Evolutionary conservation across 2,113 vertebrate genomes (phyloP).

Genomic region (Tylochromis polylepis): DNA sequence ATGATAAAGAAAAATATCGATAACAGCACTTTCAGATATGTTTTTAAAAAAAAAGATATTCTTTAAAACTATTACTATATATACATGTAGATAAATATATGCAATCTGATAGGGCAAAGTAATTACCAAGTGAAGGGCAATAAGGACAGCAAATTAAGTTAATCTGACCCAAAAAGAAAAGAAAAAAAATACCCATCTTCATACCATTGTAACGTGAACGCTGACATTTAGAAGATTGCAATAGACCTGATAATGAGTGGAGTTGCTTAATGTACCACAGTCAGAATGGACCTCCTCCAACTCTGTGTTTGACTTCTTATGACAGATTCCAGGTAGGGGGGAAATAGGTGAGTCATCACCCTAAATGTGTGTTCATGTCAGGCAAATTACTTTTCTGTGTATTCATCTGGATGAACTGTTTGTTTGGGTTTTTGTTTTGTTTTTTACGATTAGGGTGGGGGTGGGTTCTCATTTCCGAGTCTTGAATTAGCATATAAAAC

Average conservation of each 20-base stretch:
- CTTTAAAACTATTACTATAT: neutral
- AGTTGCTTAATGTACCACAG: neutral
- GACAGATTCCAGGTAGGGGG: neutral
- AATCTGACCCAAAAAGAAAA: neutral
- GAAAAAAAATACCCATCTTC: neutral
- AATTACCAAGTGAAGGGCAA: neutral
- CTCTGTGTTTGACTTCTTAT: neutral
- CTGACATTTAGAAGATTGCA: neutral
- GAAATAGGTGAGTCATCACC: neutral
- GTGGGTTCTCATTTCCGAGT: neutral
- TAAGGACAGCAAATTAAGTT: neutral
- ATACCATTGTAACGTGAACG: neutral
- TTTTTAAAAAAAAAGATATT: neutral
- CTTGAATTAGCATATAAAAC: constrained; percentile 30
- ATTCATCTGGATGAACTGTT: neutral
- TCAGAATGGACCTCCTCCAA: neutral
- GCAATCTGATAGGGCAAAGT: neutral
- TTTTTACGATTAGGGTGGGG: neutral
- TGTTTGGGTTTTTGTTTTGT: neutral
- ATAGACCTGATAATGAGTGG: neutral
- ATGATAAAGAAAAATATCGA: neutral
- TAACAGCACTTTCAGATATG: neutral
- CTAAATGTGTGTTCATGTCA: neutral
- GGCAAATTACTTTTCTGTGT: constrained; percentile 10
- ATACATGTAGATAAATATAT: neutral